A percentile compares a stretch with the other conserved stretches of the same genome.
phyloP scores from a whole-genome alignment of 30 jellyfish, hydroid and myxozoan species.

The Cassiopea xamachana region DNA sequence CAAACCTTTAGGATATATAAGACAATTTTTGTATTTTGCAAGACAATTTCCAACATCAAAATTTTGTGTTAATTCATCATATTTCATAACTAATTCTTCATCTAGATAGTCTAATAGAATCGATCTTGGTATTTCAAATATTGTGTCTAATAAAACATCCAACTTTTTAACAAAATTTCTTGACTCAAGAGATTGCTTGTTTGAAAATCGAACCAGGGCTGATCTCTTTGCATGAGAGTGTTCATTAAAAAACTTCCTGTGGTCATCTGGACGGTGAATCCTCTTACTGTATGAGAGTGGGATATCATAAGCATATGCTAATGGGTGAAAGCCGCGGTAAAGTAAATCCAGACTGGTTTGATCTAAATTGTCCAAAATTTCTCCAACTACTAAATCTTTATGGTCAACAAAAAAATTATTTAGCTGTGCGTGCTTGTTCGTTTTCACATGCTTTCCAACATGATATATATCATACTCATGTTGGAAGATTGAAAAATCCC shows the following conservation, averaged over 20 bases:
- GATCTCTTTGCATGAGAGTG: background rate
- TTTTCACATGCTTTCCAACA: conserved; percentile 14
- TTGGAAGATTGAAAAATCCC: conserved; percentile 40
- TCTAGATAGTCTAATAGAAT: conserved; percentile 54
- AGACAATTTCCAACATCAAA: conserved; percentile 68
- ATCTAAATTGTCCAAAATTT: conserved; percentile 2
- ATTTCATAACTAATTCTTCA: conserved; percentile 56
- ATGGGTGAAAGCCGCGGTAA: conserved; percentile 54
- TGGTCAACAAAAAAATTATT: conserved; percentile 38
- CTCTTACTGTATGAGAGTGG: background rate
- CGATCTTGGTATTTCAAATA: conserved; percentile 67
- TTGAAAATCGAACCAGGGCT: conserved; percentile 21
- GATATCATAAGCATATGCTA: conserved; percentile 42
- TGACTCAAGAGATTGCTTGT: background rate
- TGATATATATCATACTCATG: conserved; percentile 5
- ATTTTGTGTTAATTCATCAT: conserved; percentile 50
- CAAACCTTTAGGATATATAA: conserved; percentile 62
- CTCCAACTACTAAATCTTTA: conserved; percentile 45
- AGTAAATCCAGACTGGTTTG: background rate
- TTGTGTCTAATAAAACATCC: conserved; percentile 21
- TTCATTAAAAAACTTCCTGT: conserved; percentile 8
- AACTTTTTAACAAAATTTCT: background rate
- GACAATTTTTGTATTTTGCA: conserved; percentile 27
- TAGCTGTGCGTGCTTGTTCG: conserved; percentile 26
- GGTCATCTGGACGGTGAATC: conserved; percentile 19